Evolutionary conservation across 2,113 vertebrate genomes (phyloP), one percentile per base, ranked within the genome.

Genomic region (Taxidea taxus): DNA sequence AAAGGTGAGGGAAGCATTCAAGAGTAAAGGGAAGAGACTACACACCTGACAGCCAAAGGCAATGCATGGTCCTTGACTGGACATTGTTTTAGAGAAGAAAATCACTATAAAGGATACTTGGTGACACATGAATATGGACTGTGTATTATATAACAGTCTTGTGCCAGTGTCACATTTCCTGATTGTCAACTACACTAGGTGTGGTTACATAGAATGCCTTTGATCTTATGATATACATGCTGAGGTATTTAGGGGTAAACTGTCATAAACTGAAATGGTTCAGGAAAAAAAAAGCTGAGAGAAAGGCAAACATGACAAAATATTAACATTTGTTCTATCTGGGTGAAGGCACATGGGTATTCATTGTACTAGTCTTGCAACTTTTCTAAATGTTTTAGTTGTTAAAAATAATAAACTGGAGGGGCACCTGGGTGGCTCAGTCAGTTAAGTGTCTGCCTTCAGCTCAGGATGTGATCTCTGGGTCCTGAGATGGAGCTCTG

Each of bases 101-200:
- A 14, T 1, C 15, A 2, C 66, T 58, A 44, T 29, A 51, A 68
- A 77, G 29, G 49, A 51, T 6, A 37, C 14, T 0, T 49, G 56
- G 29, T 34, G 34, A 82, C 56, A 75, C 64, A 3, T 44, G 3
- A 25, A 64, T 13, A 51, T 15, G 39, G 12, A 25, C 58, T 10
- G 1, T 18, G 31, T 49, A 25, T 8, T 44, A 31, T 25, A 14
- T 10, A 78, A 54, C 5, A 64, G 7, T 27, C 37, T 27, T n/a
- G 9, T 25, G 3, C 21, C 51, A 7, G 18, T 11, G 20, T 54
- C 25, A 47, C 31, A 21, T 11, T 23, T 81, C 56, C 74, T 37
- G 27, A 58, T 39, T 12, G 13, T 25, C 64, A 31, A 4, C 58
- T 12, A 3, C 7, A 20, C 5, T 16, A 0, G 4, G 31, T 0